These are phyloP conservation scores for Hyperoodon ampullatus DNA, from an alignment of 2,113 vertebrate genomes.

Conservation along the genomic window DNA sequence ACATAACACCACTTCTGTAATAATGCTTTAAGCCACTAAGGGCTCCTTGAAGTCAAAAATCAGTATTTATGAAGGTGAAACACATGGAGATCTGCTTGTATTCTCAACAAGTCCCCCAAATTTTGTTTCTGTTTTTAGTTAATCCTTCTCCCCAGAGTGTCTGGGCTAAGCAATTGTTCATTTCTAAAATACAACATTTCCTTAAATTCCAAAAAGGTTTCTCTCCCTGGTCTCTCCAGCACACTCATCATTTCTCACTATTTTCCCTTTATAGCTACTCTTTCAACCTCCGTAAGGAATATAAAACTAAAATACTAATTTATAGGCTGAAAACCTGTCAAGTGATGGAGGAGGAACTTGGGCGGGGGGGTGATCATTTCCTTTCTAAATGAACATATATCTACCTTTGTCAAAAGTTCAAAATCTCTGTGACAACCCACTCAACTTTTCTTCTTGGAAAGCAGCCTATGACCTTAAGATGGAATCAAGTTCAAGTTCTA, in stretches of 20 bases:
- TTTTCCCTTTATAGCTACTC: neutral
- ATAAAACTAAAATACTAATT: neutral
- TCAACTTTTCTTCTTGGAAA: constrained; percentile 10
- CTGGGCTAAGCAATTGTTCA: neutral
- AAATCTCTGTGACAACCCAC: neutral
- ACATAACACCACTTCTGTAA: neutral
- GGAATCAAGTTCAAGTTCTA: constrained; percentile 43
- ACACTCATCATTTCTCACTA: neutral
- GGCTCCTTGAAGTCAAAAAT: constrained; percentile 11
- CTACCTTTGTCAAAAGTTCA: neutral
- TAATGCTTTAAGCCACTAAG: neutral
- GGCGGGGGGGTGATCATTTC: neutral
- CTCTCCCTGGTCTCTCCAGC: neutral
- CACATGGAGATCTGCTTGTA: neutral
- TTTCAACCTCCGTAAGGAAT: neutral
- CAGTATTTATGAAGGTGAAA: neutral
- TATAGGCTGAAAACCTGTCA: neutral
- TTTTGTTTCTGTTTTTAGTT: neutral
- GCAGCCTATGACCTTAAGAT: neutral
- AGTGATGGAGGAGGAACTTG: neutral
- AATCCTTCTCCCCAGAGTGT: neutral
- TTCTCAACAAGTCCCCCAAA: neutral
- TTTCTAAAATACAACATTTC: constrained; percentile 5
- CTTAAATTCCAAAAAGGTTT: neutral
- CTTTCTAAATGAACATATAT: neutral